phyloP scores from a whole-genome alignment of 2,888 invertebrate genomes.

The Macropis europaea region DNA sequence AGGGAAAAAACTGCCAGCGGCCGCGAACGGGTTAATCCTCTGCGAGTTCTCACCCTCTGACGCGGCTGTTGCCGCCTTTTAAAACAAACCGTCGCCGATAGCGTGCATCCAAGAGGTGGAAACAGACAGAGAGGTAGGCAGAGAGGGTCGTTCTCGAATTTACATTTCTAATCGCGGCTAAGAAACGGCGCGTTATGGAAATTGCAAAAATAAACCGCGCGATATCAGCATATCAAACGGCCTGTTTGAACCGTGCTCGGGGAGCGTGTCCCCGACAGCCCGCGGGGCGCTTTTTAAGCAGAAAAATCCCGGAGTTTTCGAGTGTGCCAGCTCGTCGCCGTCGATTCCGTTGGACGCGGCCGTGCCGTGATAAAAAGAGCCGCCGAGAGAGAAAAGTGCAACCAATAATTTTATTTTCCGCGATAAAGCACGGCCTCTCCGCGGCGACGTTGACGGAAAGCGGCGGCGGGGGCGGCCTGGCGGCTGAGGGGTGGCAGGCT shows the following conservation, averaged over 20 bases:
- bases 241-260: constrained; percentile 34
- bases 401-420: constrained; percentile 76
- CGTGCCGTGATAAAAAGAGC: constrained; percentile 38
- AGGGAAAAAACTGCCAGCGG: background rate
- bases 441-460: constrained; percentile 27
- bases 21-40: constrained; percentile 21
- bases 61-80: background rate
- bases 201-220: constrained; percentile 49
- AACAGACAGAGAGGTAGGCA: too few species aligned
- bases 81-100: constrained; percentile 35
- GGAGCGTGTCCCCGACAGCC: constrained; percentile 46
- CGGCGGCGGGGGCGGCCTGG: background rate
- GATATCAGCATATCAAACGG: constrained; percentile 53
- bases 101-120: too few species aligned
- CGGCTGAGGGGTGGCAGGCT: constrained; percentile 21
- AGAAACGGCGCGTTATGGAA: constrained; percentile 52
- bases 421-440: constrained; percentile 73
- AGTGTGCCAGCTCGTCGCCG: constrained; percentile 21
- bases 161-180: constrained; percentile 50
- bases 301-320: constrained; percentile 39
- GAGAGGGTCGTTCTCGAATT: constrained; percentile 37
- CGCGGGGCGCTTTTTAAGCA: constrained; percentile 56
- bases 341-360: constrained; percentile 20
- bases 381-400: constrained; percentile 66
- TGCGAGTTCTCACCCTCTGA: background rate